A percentile compares a stretch with the other conserved stretches of the same genome.
These are phyloP conservation scores for Drosophila melanogaster DNA, from an alignment of 1,140 invertebrate species.

Conservation along the genomic window DNA sequence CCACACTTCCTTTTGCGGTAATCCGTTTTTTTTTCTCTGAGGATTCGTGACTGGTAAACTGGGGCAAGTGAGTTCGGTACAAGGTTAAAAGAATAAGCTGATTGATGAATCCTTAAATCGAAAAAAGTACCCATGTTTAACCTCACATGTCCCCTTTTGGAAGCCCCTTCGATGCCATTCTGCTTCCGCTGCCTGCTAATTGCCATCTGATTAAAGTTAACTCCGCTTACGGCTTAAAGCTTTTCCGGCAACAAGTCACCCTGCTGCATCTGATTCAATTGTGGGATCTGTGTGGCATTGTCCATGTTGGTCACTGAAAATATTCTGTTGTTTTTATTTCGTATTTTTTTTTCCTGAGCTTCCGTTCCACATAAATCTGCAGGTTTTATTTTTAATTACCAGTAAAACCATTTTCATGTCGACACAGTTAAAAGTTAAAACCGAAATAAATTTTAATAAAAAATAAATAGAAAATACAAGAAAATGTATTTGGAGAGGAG, in stretches of 20 bases:
- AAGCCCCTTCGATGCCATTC: background rate
- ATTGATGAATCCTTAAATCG: slow-evolving; percentile 4
- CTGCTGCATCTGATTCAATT: slow-evolving; percentile 15
- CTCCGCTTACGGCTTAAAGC: slow-evolving; percentile 41
- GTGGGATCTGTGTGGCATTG: slow-evolving; percentile 10
- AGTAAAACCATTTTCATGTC: slow-evolving; percentile 50
- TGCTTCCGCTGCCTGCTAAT: slow-evolving; percentile 17
- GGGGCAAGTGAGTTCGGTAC: background rate
- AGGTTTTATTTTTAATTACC: slow-evolving; percentile 59
- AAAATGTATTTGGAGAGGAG: background rate
- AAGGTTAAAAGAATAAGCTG: slow-evolving; percentile 9
- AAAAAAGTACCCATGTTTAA: background rate
- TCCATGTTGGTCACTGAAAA: slow-evolving; percentile 22
- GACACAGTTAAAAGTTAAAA: slow-evolving; percentile 38
- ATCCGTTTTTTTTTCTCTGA: background rate
- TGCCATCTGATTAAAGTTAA: slow-evolving; percentile 52
- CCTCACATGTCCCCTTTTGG: background rate
- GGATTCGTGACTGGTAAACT: slow-evolving; percentile 13
- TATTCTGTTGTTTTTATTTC: slow-evolving; percentile 11
- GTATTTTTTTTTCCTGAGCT: slow-evolving; percentile 13
- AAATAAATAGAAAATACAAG: slow-evolving; percentile 26
- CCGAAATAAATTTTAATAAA: slow-evolving; percentile 43
- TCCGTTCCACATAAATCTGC: slow-evolving; percentile 55
- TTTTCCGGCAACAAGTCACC: slow-evolving; percentile 44
- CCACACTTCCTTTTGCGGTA: slow-evolving; percentile 21